Base-by-base conservation (phyloP, 92 coral and sea anemone genomes). In the Palythoa caribaeorum region DNA sequence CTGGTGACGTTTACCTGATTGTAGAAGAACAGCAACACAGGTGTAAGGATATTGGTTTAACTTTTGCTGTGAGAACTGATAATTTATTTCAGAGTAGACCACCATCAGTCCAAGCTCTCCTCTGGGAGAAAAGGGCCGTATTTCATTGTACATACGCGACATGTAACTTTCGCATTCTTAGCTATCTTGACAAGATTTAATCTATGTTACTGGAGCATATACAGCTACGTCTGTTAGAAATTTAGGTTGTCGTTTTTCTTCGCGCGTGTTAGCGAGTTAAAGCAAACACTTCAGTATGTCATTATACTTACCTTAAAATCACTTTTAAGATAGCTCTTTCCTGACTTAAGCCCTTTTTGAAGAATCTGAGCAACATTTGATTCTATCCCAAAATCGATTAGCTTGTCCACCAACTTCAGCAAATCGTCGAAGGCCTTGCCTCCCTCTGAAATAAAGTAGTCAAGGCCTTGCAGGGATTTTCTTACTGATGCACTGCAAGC, bases 391-490 rank as follows among this genome's bases (percentile, higher is more conserved):
- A 59, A 36, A 68, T 91, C 93, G 35, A n/a, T 87, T 71, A 90
- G 93, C 19, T 79, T 73, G 57, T 87, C 89, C 16, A 71, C 68
- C 52, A 91, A 36, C 36, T 72, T 44, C 9, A 59, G 21, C 37
- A 91, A 84, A 73, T 91, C 93, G 70, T 91, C 93, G 71, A 91
- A 91, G 47, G 93, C 93, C 75, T 81, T 88, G 63, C 13, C 69
- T 62, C 21, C 69, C 69, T 62, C 69, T 62, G 69, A 62, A 62
- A 69, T 71, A 38, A 84, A 75, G 77, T 76, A 89, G 85, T 91
- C 92, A 38, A 91, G 92, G 65, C 94, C 89, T 59, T 91, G 94
- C 39, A 91, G 88, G 48, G 89, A 76, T 71, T 91, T 88, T 77
- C 92, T 62, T 20, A 89, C 91, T 35, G 94, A 88, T 9, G 94